Evolutionary conservation across 2,797 vertebrate species (phyloP).

Genomic region (Siniperca scherzeri): DNA sequence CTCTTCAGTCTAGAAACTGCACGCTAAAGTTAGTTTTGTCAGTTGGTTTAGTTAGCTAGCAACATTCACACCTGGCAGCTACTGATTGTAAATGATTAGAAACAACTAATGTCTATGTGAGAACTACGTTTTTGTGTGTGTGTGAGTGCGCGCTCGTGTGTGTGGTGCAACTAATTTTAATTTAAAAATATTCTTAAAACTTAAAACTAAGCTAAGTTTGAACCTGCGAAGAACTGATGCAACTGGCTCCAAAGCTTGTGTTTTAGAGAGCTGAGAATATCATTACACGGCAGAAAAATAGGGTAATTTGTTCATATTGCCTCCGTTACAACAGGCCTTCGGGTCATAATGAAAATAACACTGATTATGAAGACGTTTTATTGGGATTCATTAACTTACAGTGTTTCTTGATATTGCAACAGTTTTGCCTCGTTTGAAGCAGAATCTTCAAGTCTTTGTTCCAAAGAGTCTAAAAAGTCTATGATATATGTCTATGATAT

Average conservation of each 20-base stretch:
- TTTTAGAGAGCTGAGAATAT: not conserved
- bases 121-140: not conserved
- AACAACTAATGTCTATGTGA: not conserved
- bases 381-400: constrained; percentile 13
- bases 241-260: not conserved
- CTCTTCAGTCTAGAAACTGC: not conserved
- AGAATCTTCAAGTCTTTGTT: constrained; percentile 1
- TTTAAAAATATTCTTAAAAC: not conserved
- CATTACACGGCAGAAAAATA: constrained; percentile 1
- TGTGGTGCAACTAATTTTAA: not conserved
- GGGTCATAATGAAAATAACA: constrained; percentile 20
- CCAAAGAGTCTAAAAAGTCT: not conserved
- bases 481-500: not conserved
- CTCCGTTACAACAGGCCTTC: constrained; percentile 7
- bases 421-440: not conserved
- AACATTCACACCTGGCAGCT: not conserved
- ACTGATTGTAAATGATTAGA: not conserved
- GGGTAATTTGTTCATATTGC: constrained; percentile 1
- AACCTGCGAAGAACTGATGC: not conserved
- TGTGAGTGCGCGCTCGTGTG: not conserved
- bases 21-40: not conserved
- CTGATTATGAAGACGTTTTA: constrained; percentile 12
- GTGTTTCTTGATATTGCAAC: constrained; percentile 25
- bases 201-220: not conserved
- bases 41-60: not conserved